A percentile compares a stretch with the other conserved stretches of the same genome.
Evolutionary conservation across 2,888 invertebrate species (phyloP).

Genomic region (Agrochola litura): DNA sequence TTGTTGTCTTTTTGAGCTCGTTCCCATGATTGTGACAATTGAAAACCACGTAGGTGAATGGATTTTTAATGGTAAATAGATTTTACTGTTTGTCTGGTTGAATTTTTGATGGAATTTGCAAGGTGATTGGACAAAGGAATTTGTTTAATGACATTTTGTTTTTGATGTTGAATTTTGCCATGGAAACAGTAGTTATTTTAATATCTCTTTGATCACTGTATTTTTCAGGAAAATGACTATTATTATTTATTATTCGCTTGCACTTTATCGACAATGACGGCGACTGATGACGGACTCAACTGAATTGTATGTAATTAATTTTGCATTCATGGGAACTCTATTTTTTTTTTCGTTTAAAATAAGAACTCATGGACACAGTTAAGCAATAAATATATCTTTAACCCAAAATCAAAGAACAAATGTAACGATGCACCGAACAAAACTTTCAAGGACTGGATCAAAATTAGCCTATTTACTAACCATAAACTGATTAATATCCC

Average conservation of each 20-base stretch:
- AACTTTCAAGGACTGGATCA: neutral
- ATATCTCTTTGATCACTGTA: too few relatives aligned
- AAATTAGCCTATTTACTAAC: neutral
- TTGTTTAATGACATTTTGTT: neutral
- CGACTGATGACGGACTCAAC: neutral
- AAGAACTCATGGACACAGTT: too few relatives aligned
- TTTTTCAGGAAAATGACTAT: too few relatives aligned
- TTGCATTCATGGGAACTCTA: too few relatives aligned
- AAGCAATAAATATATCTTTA: too few relatives aligned
- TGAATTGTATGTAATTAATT: too few relatives aligned
- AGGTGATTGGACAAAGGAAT: neutral
- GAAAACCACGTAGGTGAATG: conserved; percentile 43
- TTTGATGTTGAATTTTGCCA: neutral
- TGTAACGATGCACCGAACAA: neutral
- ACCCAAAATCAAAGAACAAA: neutral
- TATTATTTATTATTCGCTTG: too few relatives aligned
- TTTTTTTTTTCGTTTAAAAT: too few relatives aligned
- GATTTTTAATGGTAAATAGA: conserved; percentile 35
- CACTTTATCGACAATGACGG: neutral
- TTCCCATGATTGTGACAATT: conserved; percentile 59
- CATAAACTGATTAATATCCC: neutral
- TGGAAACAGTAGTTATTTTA: neutral
- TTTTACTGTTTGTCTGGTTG: conserved; percentile 10
- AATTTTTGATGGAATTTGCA: neutral
- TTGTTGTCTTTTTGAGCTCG: conserved; percentile 40